Evolutionary conservation across 2,888 invertebrate genomes (phyloP).

Genomic region (Drosophila ezoana): DNA sequence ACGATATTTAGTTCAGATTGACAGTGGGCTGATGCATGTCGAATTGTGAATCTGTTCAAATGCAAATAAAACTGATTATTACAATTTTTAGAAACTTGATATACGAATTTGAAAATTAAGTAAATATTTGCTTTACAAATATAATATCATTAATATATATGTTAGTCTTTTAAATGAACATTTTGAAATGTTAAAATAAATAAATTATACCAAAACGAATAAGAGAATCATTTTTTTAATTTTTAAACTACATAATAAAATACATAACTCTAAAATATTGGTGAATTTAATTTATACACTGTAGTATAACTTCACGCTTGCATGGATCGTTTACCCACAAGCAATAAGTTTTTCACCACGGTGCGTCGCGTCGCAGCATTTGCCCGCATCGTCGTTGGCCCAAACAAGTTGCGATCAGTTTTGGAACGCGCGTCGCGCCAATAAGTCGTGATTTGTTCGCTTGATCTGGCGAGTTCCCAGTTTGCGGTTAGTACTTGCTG

Average conservation of each 20-base stretch:
- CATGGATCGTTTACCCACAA: neutral
- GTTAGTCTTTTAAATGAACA: too few relatives aligned
- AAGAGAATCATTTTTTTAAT: too few relatives aligned
- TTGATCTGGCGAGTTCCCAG: conserved; percentile 10
- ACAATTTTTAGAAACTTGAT: too few relatives aligned
- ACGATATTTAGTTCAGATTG: conserved; percentile 12
- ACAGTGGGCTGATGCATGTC: conserved; percentile 9
- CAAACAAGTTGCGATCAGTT: conserved; percentile 68
- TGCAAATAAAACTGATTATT: neutral
- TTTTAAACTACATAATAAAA: too few relatives aligned
- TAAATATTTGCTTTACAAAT: too few relatives aligned
- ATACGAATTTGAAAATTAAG: too few relatives aligned
- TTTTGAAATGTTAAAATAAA: too few relatives aligned
- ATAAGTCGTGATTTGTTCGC: conserved; percentile 65
- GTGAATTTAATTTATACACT: too few relatives aligned
- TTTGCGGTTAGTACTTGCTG: conserved; percentile 30
- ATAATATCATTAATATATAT: too few relatives aligned
- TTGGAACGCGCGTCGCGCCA: conserved; percentile 46
- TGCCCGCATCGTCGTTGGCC: conserved; percentile 19
- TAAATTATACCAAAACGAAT: too few relatives aligned
- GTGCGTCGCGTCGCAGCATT: conserved; percentile 32
- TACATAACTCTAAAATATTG: too few relatives aligned
- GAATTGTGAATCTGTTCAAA: neutral
- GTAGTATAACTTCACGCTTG: neutral
- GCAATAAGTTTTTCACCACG: conserved; percentile 22